These are phyloP conservation scores for Sternotherus odoratus DNA, from an alignment of 2,797 vertebrate species.

Conservation along the genomic window DNA sequence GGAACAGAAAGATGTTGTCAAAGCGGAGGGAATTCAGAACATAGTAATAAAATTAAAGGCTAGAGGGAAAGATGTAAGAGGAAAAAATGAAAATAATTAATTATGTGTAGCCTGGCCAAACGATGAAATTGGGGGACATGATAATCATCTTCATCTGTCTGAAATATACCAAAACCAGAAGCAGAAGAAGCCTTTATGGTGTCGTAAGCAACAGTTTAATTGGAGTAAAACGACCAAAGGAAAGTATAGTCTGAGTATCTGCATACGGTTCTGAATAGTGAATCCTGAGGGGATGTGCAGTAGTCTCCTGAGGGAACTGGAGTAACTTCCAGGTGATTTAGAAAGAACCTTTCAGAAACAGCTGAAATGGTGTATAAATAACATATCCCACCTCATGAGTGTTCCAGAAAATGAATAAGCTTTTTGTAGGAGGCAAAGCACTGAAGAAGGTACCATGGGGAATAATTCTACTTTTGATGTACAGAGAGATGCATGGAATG, in stretches of 20 bases:
- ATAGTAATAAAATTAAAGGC: not conserved
- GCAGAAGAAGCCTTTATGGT: not conserved
- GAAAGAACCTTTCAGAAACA: not conserved
- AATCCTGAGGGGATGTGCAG: not conserved
- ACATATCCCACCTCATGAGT: not conserved
- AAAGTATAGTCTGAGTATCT: not conserved
- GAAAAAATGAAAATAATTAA: not conserved
- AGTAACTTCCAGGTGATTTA: not conserved
- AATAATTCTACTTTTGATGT: not conserved
- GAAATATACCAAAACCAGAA: not conserved
- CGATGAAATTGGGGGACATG: not conserved
- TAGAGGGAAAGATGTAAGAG: not conserved
- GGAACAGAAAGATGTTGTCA: not conserved
- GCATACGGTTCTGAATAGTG: not conserved
- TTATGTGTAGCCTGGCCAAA: not conserved
- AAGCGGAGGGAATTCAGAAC: not conserved
- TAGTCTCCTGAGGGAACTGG: not conserved
- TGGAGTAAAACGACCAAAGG: not conserved
- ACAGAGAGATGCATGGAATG: not conserved
- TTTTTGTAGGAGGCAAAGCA: not conserved
- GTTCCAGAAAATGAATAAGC: not conserved
- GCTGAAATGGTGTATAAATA: not conserved
- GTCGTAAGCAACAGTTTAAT: not conserved
- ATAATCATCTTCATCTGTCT: not conserved
- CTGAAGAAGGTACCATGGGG: not conserved